Conservation (phyloP, 2,888 invertebrate genomes). For the Gibbula magus region DNA sequence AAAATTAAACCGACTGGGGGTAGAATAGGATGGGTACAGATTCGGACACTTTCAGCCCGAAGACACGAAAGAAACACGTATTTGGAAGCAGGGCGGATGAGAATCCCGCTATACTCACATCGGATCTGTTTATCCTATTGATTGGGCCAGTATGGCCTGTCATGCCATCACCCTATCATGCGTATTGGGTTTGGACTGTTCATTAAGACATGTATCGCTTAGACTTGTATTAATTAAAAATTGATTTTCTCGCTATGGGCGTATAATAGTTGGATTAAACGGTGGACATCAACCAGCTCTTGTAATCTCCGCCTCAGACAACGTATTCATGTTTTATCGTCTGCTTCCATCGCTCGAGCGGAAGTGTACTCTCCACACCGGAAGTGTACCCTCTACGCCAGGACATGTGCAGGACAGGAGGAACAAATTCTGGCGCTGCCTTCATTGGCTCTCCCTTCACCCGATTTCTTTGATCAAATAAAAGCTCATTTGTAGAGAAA, state of each 20-base stretch:
- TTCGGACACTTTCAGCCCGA: not conserved
- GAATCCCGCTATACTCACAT: not conserved
- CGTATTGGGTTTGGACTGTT: not conserved
- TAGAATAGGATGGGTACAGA: not conserved
- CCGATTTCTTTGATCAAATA: slow-evolving; percentile 32
- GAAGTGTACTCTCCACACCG: slow-evolving; percentile 31
- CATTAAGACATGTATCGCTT: slow-evolving; percentile 26
- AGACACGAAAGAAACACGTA: not conserved
- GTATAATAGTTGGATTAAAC: slow-evolving; percentile 29
- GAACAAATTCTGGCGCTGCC: slow-evolving; percentile 22
- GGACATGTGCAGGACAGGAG: slow-evolving; percentile 24
- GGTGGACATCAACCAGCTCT: slow-evolving; percentile 10
- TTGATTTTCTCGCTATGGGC: slow-evolving; percentile 26
- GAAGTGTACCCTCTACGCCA: slow-evolving; percentile 30
- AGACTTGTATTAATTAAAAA: slow-evolving; percentile 30
- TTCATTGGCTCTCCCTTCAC: slow-evolving; percentile 19
- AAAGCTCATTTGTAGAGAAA: slow-evolving; percentile 21
- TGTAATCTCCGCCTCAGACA: slow-evolving; percentile 31
- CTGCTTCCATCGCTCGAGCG: slow-evolving; percentile 28
- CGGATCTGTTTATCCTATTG: slow-evolving; percentile 14
- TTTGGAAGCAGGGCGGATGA: not conserved
- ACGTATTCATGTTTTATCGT: slow-evolving; percentile 1
- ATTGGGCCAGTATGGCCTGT: not conserved
- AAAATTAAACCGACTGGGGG: slow-evolving; percentile 24
- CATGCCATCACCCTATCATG: not conserved